phyloP scores from a whole-genome alignment of 1,140 invertebrate species.

The Nixonia krombeini region DNA sequence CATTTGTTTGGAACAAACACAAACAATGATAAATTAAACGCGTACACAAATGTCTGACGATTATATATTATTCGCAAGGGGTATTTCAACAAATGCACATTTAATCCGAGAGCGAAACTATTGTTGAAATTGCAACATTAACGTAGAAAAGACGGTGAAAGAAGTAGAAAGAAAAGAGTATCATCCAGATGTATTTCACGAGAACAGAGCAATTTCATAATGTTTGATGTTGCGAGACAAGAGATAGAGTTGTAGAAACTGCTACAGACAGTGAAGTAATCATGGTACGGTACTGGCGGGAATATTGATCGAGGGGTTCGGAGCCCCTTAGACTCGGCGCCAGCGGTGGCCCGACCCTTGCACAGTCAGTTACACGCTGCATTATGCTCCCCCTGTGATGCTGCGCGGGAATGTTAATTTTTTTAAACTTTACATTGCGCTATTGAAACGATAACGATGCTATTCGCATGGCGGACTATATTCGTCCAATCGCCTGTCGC shows the following conservation, averaged over 20 bases:
- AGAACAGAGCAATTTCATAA: no score
- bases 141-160: no score
- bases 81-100: no score
- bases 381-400: slow-evolving; percentile 40
- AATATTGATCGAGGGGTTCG: slow-evolving; percentile 48
- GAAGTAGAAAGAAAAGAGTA: no score
- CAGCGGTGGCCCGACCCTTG: slow-evolving; percentile 44
- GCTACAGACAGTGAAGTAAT: slow-evolving; percentile 18
- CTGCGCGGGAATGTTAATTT: slow-evolving; percentile 42
- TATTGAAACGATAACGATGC: slow-evolving; percentile 18
- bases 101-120: no score
- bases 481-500: background rate
- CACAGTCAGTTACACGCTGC: slow-evolving; percentile 37
- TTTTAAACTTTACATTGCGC: slow-evolving; percentile 23
- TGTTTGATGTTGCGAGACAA: no score
- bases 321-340: slow-evolving; percentile 45
- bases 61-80: no score
- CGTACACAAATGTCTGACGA: no score
- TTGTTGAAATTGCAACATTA: no score
- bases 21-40: no score
- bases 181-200: no score
- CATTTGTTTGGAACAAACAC: no score
- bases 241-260: background rate
- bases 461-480: background rate
- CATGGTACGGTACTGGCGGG: slow-evolving; percentile 41